A percentile compares a stretch with the other conserved stretches of the same genome.
These are phyloP conservation scores for Brachyalestes nurse DNA, from an alignment of 2,797 vertebrate genomes.

Conservation along the genomic window DNA sequence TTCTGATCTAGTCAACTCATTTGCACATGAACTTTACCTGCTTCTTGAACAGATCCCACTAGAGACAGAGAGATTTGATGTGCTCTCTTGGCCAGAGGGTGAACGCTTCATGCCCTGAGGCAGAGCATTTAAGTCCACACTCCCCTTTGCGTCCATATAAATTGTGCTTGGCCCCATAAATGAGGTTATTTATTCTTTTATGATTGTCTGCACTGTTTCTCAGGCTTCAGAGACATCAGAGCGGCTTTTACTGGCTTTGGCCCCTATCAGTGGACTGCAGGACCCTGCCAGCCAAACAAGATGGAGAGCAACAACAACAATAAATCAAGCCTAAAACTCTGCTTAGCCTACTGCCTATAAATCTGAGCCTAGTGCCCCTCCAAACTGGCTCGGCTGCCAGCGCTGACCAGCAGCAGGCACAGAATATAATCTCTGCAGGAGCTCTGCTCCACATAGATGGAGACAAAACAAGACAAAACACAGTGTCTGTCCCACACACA, in stretches of 20 bases:
- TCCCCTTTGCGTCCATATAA: conserved; percentile 47
- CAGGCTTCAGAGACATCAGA: conserved; percentile 59
- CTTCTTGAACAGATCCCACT: neutral
- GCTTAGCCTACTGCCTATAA: conserved; percentile 62
- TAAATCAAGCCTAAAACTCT: conserved; percentile 70
- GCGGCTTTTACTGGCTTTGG: conserved; percentile 62
- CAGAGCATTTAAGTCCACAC: conserved; percentile 24
- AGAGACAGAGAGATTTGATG: neutral
- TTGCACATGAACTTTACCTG: neutral
- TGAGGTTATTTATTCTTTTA: conserved; percentile 68
- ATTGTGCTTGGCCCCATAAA: conserved; percentile 56
- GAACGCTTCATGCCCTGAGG: conserved; percentile 1
- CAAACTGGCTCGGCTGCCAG: conserved; percentile 27
- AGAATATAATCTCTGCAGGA: conserved; percentile 39
- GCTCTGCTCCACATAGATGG: conserved; percentile 44
- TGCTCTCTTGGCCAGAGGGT: conserved; percentile 22
- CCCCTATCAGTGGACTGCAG: conserved; percentile 69
- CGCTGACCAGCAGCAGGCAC: conserved; percentile 16
- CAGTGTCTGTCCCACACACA: neutral
- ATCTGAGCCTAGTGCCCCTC: conserved; percentile 60
- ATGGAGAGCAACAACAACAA: conserved; percentile 61
- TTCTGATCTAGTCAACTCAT: neutral
- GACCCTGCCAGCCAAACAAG: conserved; percentile 64
- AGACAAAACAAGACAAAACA: conserved; percentile 9
- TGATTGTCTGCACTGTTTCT: conserved; percentile 62